Conservation (phyloP, 2,888 invertebrate genomes). For the Amphiduros pacificus region DNA sequence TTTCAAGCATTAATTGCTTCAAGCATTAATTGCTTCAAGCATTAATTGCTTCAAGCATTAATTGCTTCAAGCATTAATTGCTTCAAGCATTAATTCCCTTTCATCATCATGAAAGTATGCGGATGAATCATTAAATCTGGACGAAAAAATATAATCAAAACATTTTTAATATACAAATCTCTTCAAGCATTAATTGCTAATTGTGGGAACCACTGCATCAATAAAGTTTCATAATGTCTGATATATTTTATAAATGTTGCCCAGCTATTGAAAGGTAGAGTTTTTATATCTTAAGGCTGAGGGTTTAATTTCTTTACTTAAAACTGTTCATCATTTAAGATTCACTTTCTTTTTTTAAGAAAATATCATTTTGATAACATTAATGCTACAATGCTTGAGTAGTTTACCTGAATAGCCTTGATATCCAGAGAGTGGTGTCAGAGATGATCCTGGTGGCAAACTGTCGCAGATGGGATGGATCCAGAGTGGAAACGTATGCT, state of each 20-base stretch:
- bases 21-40: too few relatives aligned
- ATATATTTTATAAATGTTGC: too few relatives aligned
- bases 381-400: too few relatives aligned
- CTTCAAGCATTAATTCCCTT: slow-evolving; percentile 64
- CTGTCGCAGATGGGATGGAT: slow-evolving; percentile 76
- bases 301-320: too few relatives aligned
- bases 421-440: slow-evolving; percentile 85
- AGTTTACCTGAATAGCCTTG: slow-evolving; percentile 82
- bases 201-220: not conserved
- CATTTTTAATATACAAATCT: too few relatives aligned
- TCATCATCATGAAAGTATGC: slow-evolving; percentile 88
- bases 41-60: too few relatives aligned
- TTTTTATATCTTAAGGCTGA: too few relatives aligned
- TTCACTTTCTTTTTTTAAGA: too few relatives aligned
- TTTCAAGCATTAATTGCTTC: not conserved
- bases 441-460: slow-evolving; percentile 80
- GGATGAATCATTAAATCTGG: slow-evolving; percentile 78
- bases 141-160: not conserved
- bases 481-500: slow-evolving; percentile 82
- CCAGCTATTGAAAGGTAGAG: not conserved
- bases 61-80: not conserved
- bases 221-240: too few relatives aligned
- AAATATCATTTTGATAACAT: too few relatives aligned
- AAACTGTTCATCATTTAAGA: too few relatives aligned
- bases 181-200: too few relatives aligned